Base-by-base conservation (phyloP, 2,888 invertebrate genomes). In the Chrysolina americana region DNA sequence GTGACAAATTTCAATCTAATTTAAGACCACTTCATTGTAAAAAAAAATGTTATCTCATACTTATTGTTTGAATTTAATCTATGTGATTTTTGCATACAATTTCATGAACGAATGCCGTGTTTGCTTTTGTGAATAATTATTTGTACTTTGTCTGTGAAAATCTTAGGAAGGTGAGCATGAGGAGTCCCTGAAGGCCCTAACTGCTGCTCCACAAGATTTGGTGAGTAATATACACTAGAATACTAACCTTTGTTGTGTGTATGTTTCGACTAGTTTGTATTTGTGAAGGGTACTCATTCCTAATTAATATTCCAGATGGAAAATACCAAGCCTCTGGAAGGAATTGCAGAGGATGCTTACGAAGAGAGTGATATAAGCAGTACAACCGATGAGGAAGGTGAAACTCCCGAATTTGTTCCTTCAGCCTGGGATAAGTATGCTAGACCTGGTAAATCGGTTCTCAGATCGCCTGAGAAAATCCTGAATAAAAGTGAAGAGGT, bases 391-490 rank as follows among this genome's bases (percentile, higher is more conserved):
- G 93, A 92, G 78, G 93, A 93, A 82, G 92, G 92, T 70, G 94
- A 93, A 85, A 89, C 90, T 69, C 89, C 90, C 47, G 92, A 92
- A 82, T 95, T 95, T 86, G 92, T 94, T 73, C 94, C 95, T 8
- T 95, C 94, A 4, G 94, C 94, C 76, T 95, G 95, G 95, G 93
- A 95, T 87, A 93, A 94, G 81, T 91, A 92, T 83, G 92, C 94
- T 19, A 92, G 91, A 1, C 95, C 95, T n/a, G 90, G 91, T 66
- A 93, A 94, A 87, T 94, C 94, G 36, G 93, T 94, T 17, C 88
- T 95, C 19, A 89, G 91, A 76, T 92, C 91, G 68, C 92, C 92
- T 0, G 91, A 92, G 73, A 91, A 90, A 83, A 88, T 88, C 23
- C 73, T 85, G 36, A 85, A 86, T 71, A 84, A 83, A 78, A 70